Evolutionary conservation across 2,888 invertebrate genomes (phyloP).

Genomic region (Eucriotettix oculatus): DNA sequence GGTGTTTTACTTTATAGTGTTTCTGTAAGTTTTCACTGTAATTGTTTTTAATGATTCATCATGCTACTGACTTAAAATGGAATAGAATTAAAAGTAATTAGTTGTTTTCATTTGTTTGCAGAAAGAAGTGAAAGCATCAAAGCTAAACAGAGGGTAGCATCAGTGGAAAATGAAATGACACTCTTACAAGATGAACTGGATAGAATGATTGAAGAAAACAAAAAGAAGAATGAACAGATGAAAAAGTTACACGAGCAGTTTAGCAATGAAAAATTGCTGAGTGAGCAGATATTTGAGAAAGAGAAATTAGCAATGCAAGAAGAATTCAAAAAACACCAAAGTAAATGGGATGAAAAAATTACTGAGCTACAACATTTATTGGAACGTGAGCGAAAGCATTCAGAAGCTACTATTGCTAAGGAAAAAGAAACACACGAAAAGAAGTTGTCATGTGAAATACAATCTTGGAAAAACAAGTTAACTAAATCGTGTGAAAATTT

Average conservation of each 20-base stretch:
- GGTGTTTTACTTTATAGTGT: too few relatives aligned
- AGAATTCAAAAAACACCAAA: not conserved
- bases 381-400: not conserved
- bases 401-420: not conserved
- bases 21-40: too few relatives aligned
- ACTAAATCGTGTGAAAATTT: too few relatives aligned
- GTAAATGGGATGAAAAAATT: not conserved
- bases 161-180: slow-evolving; percentile 1
- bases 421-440: not conserved
- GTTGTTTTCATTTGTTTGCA: not conserved
- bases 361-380: not conserved
- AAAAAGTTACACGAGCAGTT: slow-evolving; percentile 4
- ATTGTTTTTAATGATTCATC: too few relatives aligned
- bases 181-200: slow-evolving; percentile 3
- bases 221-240: slow-evolving; percentile 4
- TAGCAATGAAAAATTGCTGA: slow-evolving; percentile 1
- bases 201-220: not conserved
- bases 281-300: not conserved
- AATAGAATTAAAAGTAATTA: too few relatives aligned
- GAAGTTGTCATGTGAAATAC: not conserved
- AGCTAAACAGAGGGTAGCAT: not conserved
- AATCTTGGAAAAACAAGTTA: not conserved
- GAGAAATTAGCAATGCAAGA: not conserved
- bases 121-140: not conserved
- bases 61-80: too few relatives aligned